A percentile compares a stretch with the other conserved stretches of the same genome.
Evolutionary conservation across 2,888 invertebrate species (phyloP).

Genomic region (Coleophora flavipennella): DNA sequence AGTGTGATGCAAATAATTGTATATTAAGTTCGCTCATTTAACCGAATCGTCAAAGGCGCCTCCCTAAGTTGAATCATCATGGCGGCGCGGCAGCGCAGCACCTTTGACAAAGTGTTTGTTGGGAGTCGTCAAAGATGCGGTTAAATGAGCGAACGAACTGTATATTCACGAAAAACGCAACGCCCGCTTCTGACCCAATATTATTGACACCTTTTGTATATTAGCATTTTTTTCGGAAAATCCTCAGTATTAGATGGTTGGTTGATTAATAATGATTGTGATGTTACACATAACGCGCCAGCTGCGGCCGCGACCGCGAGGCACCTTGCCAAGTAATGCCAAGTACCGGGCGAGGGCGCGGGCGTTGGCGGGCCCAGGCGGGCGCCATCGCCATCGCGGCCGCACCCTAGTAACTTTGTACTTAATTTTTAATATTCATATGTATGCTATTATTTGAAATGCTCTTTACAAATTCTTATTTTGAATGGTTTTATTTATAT

Average conservation of each 20-base stretch:
- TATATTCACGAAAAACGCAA: background rate
- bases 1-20: no score
- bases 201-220: conserved; percentile 56
- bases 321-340: no score
- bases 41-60: no score
- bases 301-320: conserved; percentile 9
- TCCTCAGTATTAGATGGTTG: conserved; percentile 63
- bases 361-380: no score
- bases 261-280: conserved; percentile 48
- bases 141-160: no score
- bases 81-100: no score
- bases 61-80: no score
- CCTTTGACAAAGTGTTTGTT: no score
- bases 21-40: no score
- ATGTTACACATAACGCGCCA: conserved; percentile 33
- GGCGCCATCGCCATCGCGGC: background rate
- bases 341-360: no score
- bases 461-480: conserved; percentile 2
- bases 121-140: no score
- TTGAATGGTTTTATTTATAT: conserved; percentile 21
- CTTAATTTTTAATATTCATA: conserved; percentile 49
- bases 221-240: conserved; percentile 53
- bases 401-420: conserved; percentile 28
- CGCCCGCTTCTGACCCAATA: conserved; percentile 28
- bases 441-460: conserved; percentile 18